phyloP scores from a whole-genome alignment of 2,113 vertebrate species.

The Eclectus roratus region DNA sequence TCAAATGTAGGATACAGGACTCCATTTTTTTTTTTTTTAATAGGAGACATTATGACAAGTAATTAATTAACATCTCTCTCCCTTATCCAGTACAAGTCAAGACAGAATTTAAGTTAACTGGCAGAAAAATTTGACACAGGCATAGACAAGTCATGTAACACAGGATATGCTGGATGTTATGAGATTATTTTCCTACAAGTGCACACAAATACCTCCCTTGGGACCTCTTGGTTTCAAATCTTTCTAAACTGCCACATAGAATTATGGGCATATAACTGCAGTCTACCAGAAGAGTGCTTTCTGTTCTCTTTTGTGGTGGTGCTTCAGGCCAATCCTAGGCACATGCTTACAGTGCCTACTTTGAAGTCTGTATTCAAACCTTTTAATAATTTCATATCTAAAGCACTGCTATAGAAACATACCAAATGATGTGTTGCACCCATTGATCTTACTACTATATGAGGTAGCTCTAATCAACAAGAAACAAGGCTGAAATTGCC shows the following conservation, averaged over 20 bases:
- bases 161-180: fast-evolving
- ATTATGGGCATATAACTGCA: fast-evolving
- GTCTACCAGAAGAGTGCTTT: background rate
- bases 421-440: background rate
- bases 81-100: background rate
- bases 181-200: background rate
- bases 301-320: background rate
- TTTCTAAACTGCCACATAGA: background rate
- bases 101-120: background rate
- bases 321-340: background rate
- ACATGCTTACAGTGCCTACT: background rate
- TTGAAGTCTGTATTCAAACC: background rate
- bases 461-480: background rate
- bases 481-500: background rate
- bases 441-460: background rate
- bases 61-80: background rate
- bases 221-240: fast-evolving
- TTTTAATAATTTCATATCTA: background rate
- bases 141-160: background rate
- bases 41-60: background rate
- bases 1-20: background rate
- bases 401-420: background rate
- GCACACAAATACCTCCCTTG: background rate
- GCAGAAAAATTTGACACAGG: background rate
- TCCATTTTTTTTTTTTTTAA: background rate